These are phyloP conservation scores for Labeo rohita DNA, from an alignment of 2,113 vertebrate species.

Conservation along the genomic window DNA sequence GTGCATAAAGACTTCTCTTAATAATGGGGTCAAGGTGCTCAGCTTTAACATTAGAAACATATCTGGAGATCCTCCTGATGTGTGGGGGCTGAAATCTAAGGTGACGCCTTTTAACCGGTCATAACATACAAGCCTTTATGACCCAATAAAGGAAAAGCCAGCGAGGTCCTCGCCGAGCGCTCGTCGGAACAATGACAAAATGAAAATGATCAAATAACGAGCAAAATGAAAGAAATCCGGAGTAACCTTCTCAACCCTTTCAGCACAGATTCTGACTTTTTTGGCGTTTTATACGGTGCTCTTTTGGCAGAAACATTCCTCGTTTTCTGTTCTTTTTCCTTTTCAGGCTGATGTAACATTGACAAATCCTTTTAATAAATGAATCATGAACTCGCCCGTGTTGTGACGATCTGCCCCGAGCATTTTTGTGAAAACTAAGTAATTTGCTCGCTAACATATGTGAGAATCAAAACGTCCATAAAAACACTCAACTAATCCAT, in stretches of 20 bases:
- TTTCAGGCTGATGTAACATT: constrained; percentile 34
- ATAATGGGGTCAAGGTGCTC: constrained; percentile 61
- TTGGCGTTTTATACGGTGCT: background rate
- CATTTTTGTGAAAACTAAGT: constrained; percentile 51
- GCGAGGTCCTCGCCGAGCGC: constrained; percentile 27
- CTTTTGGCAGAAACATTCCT: constrained; percentile 8
- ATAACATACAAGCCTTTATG: constrained; percentile 60
- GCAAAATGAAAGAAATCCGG: constrained; percentile 43
- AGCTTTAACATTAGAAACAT: constrained; percentile 44
- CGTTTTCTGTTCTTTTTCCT: constrained; percentile 14
- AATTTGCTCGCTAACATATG: constrained; percentile 53
- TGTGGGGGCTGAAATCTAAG: constrained; percentile 54
- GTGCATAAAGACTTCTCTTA: constrained; percentile 54
- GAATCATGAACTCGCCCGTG: constrained; percentile 43
- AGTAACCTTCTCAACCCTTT: constrained; percentile 30
- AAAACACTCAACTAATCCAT: constrained; percentile 55
- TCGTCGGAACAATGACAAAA: constrained; percentile 28
- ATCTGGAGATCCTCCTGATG: constrained; percentile 50
- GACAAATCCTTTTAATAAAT: constrained; percentile 54
- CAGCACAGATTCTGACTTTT: background rate
- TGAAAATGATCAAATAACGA: constrained; percentile 40
- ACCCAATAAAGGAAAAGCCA: constrained; percentile 53
- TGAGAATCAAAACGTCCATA: constrained; percentile 58
- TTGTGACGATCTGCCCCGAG: constrained; percentile 48
- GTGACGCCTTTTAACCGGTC: constrained; percentile 58